Conservation (phyloP, 2,888 invertebrate species). For the Xestia ashworthii region DNA sequence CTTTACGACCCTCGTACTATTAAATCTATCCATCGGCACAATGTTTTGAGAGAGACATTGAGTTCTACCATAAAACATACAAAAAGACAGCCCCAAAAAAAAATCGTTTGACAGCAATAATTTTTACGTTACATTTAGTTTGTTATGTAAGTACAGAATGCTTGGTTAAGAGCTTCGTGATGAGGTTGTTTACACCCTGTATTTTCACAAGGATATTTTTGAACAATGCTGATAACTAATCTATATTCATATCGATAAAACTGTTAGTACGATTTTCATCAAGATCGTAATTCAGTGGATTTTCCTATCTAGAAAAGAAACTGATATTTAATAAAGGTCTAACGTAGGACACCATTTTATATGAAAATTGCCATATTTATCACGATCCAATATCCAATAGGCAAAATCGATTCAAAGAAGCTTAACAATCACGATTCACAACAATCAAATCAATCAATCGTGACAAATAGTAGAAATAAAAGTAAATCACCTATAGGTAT, state of each 20-base stretch:
- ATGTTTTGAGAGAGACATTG: no score
- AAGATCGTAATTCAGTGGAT: slow-evolving; percentile 19
- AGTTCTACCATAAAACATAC: no score
- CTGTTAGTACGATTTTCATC: slow-evolving; percentile 19
- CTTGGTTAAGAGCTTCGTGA: no score
- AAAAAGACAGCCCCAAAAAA: no score
- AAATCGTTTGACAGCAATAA: no score
- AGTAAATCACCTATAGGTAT: background rate
- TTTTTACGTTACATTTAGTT: no score
- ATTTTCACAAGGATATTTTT: background rate
- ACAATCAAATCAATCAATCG: background rate
- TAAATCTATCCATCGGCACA: no score
- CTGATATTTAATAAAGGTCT: background rate
- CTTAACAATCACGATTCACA: background rate
- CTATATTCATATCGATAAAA: slow-evolving; percentile 3
- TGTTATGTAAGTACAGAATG: no score
- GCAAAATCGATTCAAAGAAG: background rate
- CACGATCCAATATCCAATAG: background rate
- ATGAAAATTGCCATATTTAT: background rate
- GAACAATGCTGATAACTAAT: background rate
- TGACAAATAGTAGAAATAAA: background rate
- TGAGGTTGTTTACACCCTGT: no score
- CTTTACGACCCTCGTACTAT: no score
- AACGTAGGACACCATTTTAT: background rate
- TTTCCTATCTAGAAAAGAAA: slow-evolving; percentile 7